These are phyloP conservation scores for Tauraco erythrolophus DNA, from an alignment of 2,113 vertebrate species.

Conservation along the genomic window DNA sequence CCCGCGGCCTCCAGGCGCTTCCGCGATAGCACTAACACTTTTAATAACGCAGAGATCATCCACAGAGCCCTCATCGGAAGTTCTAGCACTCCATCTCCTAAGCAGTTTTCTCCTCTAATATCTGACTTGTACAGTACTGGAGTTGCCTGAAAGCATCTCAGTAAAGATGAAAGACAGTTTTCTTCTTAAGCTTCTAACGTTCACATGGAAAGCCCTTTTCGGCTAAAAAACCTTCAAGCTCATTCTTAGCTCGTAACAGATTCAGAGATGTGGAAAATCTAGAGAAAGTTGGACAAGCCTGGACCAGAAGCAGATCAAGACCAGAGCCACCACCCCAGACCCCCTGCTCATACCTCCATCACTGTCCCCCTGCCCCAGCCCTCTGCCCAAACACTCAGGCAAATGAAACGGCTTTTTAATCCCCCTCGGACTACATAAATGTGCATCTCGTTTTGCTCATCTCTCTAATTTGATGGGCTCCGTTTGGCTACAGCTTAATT, in stretches of 20 bases:
- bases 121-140: not conserved
- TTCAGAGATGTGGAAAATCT: not conserved
- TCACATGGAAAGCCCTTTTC: not conserved
- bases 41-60: not conserved
- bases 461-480: accelerated
- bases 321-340: not conserved
- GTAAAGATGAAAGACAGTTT: not conserved
- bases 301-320: not conserved
- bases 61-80: not conserved
- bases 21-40: not conserved
- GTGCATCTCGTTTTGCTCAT: not conserved
- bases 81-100: not conserved
- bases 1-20: not conserved
- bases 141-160: not conserved
- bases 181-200: not conserved
- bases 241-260: not conserved
- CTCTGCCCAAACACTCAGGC: not conserved
- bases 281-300: not conserved
- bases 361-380: no score
- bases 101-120: not conserved
- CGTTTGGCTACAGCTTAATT: accelerated
- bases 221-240: not conserved
- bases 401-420: not conserved
- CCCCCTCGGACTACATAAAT: no score
- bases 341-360: not conserved